Evolutionary conservation across 2,797 vertebrate species (phyloP).

Genomic region (Cossypha caffra): DNA sequence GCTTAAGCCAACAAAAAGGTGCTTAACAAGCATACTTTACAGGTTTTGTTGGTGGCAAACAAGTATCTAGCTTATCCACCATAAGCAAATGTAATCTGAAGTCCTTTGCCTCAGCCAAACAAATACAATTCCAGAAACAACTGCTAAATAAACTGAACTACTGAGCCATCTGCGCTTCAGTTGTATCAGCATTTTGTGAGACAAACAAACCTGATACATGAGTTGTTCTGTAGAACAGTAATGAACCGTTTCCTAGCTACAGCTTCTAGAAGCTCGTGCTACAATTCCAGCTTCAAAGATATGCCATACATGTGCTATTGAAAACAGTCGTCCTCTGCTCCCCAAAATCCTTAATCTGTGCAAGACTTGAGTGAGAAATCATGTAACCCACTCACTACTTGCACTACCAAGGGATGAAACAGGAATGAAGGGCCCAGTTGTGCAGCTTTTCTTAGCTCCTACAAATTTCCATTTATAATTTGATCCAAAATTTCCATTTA

Average conservation of each 20-base stretch:
- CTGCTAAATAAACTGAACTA: conserved; percentile 17
- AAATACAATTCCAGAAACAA: conserved; percentile 22
- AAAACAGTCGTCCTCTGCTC: background rate
- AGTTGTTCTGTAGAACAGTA: background rate
- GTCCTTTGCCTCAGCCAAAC: conserved; percentile 14
- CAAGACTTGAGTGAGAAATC: background rate
- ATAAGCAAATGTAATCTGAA: background rate
- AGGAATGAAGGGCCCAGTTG: background rate
- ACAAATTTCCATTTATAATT: background rate
- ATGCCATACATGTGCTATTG: background rate
- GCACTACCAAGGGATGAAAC: background rate
- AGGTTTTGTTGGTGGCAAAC: background rate
- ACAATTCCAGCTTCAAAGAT: background rate
- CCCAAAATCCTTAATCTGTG: background rate
- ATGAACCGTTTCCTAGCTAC: background rate
- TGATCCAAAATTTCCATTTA: background rate
- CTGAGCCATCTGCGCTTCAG: conserved; percentile 17
- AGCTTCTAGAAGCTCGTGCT: conserved; percentile 2
- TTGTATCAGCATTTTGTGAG: conserved; percentile 38
- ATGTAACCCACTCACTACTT: background rate
- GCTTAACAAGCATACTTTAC: background rate
- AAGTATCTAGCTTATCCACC: background rate
- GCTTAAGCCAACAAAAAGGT: background rate
- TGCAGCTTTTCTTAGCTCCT: background rate
- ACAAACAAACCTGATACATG: background rate